phyloP scores from a whole-genome alignment of 2,888 invertebrate species.

The Mactromeris polynyma region DNA sequence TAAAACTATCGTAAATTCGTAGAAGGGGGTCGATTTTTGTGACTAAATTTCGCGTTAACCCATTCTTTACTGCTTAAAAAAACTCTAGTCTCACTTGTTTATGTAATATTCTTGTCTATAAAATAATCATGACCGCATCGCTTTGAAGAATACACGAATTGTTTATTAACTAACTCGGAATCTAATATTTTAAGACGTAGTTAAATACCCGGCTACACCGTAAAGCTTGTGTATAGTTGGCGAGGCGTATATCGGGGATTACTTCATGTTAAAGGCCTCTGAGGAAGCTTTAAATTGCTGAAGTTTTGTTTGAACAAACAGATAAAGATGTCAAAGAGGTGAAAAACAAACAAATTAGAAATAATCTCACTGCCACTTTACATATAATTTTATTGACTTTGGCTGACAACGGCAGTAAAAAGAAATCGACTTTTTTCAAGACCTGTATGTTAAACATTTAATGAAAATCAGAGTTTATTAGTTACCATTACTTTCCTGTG shows the following conservation, averaged over 20 bases:
- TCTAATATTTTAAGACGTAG: background rate
- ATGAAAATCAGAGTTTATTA: too few relatives aligned
- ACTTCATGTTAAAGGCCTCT: background rate
- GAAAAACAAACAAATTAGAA: slow-evolving; percentile 17
- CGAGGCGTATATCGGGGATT: background rate
- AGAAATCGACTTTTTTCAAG: background rate
- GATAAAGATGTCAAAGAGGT: slow-evolving; percentile 18
- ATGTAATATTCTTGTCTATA: background rate
- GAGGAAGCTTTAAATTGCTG: background rate
- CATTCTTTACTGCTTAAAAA: background rate
- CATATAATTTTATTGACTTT: slow-evolving; percentile 13
- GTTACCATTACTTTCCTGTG: too few relatives aligned
- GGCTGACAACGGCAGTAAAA: background rate
- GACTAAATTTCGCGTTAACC: background rate
- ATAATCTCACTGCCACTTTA: background rate
- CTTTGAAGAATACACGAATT: background rate
- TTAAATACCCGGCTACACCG: background rate
- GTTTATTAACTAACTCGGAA: background rate
- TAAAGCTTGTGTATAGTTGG: background rate
- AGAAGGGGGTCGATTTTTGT: too few relatives aligned
- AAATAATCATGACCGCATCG: background rate
- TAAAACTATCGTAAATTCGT: too few relatives aligned
- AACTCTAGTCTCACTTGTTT: background rate
- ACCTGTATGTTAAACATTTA: too few relatives aligned
- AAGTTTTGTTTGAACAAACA: slow-evolving; percentile 1